Conservation (phyloP, 35 echinoderm and acorn worm species). For the Lytechinus variegatus region DNA sequence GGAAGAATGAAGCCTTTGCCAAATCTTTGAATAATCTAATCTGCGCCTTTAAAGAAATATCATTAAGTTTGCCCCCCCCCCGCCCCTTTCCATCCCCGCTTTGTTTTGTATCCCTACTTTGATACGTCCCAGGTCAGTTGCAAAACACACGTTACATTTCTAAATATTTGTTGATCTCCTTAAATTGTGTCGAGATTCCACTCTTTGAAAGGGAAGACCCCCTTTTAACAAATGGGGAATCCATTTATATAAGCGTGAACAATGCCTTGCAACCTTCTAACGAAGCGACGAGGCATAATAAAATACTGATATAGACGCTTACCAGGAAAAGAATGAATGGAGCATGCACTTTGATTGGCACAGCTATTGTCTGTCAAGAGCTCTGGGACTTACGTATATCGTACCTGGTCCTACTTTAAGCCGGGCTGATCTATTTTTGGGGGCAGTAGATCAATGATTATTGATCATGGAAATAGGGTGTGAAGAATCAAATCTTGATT, state of each 20-base stretch:
- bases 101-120: not conserved
- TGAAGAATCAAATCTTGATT: not conserved
- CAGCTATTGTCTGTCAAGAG: not conserved
- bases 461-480: not conserved
- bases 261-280: not conserved
- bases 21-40: too few relatives aligned
- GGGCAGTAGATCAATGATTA: not conserved
- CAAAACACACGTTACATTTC: not conserved
- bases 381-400: not conserved
- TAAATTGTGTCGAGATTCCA: not conserved
- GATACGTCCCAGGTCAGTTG: not conserved
- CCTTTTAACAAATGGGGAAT: not conserved
- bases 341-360: not conserved
- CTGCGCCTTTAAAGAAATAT: too few relatives aligned
- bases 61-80: not conserved
- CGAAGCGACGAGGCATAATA: not conserved
- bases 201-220: not conserved
- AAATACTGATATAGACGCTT: not conserved
- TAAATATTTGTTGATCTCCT: not conserved
- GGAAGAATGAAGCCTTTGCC: too few relatives aligned
- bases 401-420: not conserved
- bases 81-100: not conserved
- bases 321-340: not conserved
- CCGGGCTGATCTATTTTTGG: not conserved
- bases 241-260: too few relatives aligned